phyloP scores from a whole-genome alignment of 2,888 invertebrate genomes.

The Eilema griseolum region DNA sequence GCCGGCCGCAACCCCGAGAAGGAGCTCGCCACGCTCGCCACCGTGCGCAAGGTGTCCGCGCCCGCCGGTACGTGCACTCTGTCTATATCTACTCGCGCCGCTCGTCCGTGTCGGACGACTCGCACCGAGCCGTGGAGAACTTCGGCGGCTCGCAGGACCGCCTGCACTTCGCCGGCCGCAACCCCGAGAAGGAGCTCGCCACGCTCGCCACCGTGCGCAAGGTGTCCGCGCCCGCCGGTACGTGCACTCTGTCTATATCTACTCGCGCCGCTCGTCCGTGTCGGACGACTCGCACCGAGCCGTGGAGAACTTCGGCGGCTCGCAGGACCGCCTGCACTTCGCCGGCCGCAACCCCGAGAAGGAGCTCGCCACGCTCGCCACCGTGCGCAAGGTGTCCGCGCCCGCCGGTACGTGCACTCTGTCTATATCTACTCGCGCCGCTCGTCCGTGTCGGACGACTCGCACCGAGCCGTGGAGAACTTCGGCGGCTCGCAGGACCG shows the following conservation, averaged over 20 bases:
- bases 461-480: constrained; percentile 84
- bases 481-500: constrained; percentile 97
- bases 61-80: constrained; percentile 55
- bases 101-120: too few species aligned
- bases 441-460: too few species aligned
- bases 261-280: too few species aligned
- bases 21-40: constrained; percentile 85
- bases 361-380: constrained; percentile 85
- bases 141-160: constrained; percentile 97
- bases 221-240: constrained; percentile 74
- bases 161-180: constrained; percentile 93
- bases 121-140: constrained; percentile 84
- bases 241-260: constrained; percentile 44
- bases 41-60: constrained; percentile 81
- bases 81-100: constrained; percentile 71
- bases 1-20: constrained; percentile 94
- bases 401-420: constrained; percentile 55
- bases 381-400: constrained; percentile 81
- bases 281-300: too few species aligned
- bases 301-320: constrained; percentile 94
- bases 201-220: constrained; percentile 76
- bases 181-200: constrained; percentile 92
- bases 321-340: constrained; percentile 95
- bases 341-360: constrained; percentile 94
- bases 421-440: too few species aligned